Conservation (phyloP, 2,888 invertebrate species). For the Thecocarcelia acutangulata region DNA sequence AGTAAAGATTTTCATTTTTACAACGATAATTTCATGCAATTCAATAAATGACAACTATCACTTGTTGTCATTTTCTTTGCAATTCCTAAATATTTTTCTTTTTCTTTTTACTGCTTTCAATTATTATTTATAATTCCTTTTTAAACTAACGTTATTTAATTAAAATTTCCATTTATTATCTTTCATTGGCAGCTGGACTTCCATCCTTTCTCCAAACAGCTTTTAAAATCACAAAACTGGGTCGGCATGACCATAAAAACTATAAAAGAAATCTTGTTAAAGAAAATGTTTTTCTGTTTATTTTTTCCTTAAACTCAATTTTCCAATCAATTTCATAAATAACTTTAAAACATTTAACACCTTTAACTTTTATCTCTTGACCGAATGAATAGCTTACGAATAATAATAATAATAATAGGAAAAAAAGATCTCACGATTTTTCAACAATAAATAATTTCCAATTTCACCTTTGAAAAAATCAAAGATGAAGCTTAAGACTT, state of each 20-base stretch:
- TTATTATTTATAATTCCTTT: not conserved
- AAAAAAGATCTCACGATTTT: constrained; percentile 57
- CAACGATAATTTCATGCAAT: no score
- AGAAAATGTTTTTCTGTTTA: not conserved
- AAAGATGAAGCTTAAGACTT: constrained; percentile 8
- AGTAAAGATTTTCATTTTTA: no score
- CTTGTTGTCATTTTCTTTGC: not conserved
- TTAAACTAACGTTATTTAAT: constrained; percentile 3
- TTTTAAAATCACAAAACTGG: constrained; percentile 1
- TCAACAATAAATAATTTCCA: constrained; percentile 32
- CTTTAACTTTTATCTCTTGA: constrained; percentile 60
- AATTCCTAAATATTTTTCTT: not conserved
- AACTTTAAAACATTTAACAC: constrained; percentile 51
- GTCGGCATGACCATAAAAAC: not conserved
- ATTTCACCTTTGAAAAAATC: constrained; percentile 45
- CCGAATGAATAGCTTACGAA: constrained; percentile 33
- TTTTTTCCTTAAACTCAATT: constrained; percentile 39
- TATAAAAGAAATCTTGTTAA: constrained; percentile 24
- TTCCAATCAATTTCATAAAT: constrained; percentile 65
- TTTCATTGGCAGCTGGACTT: not conserved
- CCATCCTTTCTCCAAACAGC: constrained; percentile 6
- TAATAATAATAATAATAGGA: not conserved
- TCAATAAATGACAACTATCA: no score
- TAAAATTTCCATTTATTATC: constrained; percentile 10
- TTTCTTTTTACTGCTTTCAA: not conserved